Percentiles rank a stretch among this genome's conserved stretches.
phyloP scores from a whole-genome alignment of 2,888 invertebrate genomes.

The Scelioninae gen. 1 region DNA sequence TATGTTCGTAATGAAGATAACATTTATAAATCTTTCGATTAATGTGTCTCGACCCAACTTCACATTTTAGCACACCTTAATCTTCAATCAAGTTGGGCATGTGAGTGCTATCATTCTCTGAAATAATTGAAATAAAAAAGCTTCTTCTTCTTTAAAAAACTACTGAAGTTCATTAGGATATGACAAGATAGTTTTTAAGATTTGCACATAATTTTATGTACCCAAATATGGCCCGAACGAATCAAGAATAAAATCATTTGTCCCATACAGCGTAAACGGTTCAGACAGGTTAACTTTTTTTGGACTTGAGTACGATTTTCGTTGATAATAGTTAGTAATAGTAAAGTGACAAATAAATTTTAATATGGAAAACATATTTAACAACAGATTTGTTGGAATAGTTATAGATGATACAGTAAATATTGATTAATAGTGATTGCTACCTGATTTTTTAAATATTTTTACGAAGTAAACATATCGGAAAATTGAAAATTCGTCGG shows the following conservation, averaged over 20 bases:
- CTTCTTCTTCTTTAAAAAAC: slow-evolving; percentile 68
- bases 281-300: slow-evolving; percentile 40
- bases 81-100: slow-evolving; percentile 21
- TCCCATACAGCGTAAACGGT: slow-evolving; percentile 44
- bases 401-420: too few species aligned
- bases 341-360: too few species aligned
- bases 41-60: slow-evolving; percentile 45
- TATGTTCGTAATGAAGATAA: slow-evolving; percentile 27
- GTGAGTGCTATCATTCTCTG: slow-evolving; percentile 15
- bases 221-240: slow-evolving; percentile 61
- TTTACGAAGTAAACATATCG: too few species aligned
- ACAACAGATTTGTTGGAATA: too few species aligned
- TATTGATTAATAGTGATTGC: too few species aligned
- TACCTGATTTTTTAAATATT: too few species aligned
- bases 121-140: slow-evolving; percentile 66
- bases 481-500: too few species aligned
- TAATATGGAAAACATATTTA: too few species aligned
- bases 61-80: slow-evolving; percentile 32
- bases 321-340: slow-evolving; percentile 46
- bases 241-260: slow-evolving; percentile 50
- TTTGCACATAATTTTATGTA: slow-evolving; percentile 70
- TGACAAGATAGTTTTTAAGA: slow-evolving; percentile 60
- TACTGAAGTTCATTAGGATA: slow-evolving; percentile 40
- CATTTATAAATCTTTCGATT: too few species aligned
- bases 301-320: slow-evolving; percentile 46